Base-by-base conservation (phyloP, 2,888 invertebrate genomes). In the Apodemia duryi region DNA sequence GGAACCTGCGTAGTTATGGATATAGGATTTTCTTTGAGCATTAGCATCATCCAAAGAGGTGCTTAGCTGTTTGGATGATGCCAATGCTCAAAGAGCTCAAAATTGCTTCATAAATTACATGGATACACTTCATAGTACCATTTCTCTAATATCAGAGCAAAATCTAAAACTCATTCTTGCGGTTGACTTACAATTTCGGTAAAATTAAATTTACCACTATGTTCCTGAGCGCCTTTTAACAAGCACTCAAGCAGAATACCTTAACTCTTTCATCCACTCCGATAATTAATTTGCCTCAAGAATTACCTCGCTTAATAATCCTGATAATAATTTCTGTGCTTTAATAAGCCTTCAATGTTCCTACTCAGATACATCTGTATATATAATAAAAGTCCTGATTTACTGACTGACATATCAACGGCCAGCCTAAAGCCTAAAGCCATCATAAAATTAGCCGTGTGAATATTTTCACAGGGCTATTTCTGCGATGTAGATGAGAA, bases 121-220 rank as follows among this genome's bases (percentile, higher is more conserved):
- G n/a, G n/a, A 6, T 49, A 6, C 49, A 21, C 54, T 29, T 10
- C 9, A 52, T 28, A 28, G n/a, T 28, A 28, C 9, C 28, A 52
- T 1, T 60, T 32, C 32, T 57, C 13, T 60, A 32, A 32, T 60
- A 32, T 6, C 29, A 57, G 29, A 29, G 10, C 1, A 11, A 54
- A 11, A 54, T 54, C 2, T 11, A 54, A 52, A 60, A 13, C 35
- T 35, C 57, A n/a, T 6, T 32, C 29, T 35, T 60, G 57, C 35
- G 57, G 57, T 13, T 60, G 57, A 60, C 32, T 60, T 60, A 60
- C 6, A 13, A 60, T 60, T 54, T 60, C 35, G 13, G 13, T 6
- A n/a, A 60, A 35, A 60, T 60, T 60, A 60, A 35, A 60, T 60
- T 60, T n/a, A 13, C 32, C 57, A 5, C n/a, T 32, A 6, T 6